Evolutionary conservation across 2,113 vertebrate species (phyloP).

Genomic region (Sinocyclocheilus anophthalmus): DNA sequence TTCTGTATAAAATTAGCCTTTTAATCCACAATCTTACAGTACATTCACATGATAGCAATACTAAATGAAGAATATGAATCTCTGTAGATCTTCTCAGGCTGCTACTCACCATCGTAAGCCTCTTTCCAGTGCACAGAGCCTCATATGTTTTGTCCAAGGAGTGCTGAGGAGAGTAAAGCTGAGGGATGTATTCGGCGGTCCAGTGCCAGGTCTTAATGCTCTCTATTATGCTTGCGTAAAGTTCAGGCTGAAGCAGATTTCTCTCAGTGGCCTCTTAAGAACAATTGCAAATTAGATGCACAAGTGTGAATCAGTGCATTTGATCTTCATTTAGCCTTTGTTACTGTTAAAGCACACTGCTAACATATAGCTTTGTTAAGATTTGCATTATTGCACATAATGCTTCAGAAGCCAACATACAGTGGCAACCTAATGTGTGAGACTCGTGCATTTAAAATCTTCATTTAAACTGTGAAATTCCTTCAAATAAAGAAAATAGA

Average conservation of each 20-base stretch:
- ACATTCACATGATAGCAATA: not conserved
- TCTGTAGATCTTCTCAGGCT: not conserved
- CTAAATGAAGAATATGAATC: not conserved
- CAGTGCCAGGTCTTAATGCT: not conserved
- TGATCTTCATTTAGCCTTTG: not conserved
- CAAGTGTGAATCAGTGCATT: not conserved
- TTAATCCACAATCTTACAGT: too few relatives aligned
- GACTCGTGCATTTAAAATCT: not conserved
- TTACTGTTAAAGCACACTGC: not conserved
- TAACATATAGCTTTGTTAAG: not conserved
- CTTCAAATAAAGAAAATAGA: not conserved
- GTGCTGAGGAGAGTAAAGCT: too few relatives aligned
- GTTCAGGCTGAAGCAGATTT: conserved; percentile 3
- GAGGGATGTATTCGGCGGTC: not conserved
- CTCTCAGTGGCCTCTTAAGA: not conserved
- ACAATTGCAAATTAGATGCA: not conserved
- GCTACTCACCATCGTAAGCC: conserved; percentile 42
- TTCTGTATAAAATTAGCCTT: too few relatives aligned
- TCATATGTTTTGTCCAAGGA: conserved; percentile 36
- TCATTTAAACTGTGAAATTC: not conserved
- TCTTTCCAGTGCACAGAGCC: conserved; percentile 56
- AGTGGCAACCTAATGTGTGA: not conserved
- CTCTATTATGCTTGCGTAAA: not conserved
- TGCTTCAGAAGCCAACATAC: not conserved
- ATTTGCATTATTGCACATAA: not conserved